phyloP scores from a whole-genome alignment of 35 echinoderm and acorn worm genomes.

The Apostichopus californicus region DNA sequence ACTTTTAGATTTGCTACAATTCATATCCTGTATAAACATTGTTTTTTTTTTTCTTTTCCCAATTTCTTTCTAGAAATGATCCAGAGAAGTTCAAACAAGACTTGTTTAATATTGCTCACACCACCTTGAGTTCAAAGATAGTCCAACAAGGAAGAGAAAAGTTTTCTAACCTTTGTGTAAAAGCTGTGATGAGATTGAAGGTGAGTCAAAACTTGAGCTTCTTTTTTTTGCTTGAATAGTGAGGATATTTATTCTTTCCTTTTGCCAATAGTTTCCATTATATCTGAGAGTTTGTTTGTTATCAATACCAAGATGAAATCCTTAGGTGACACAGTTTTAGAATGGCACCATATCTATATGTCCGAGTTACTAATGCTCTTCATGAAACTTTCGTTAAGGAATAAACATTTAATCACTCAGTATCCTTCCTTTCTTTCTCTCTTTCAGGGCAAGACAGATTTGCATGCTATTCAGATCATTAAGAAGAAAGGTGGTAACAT shows the following conservation, averaged over 20 bases:
- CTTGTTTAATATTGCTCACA: slow-evolving; percentile 92
- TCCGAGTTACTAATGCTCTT: neutral
- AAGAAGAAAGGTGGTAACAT: slow-evolving; percentile 96
- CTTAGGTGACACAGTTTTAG: no score
- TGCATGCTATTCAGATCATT: slow-evolving; percentile 95
- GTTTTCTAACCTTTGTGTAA: slow-evolving; percentile 82
- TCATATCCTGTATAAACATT: no score
- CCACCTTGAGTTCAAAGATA: slow-evolving; percentile 91
- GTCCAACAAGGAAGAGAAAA: slow-evolving; percentile 77
- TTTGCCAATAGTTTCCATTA: no score
- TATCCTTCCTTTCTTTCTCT: neutral
- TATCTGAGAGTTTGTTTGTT: no score
- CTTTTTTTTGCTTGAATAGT: no score
- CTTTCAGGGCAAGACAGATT: slow-evolving; percentile 80
- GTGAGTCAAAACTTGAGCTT: slow-evolving; percentile 48
- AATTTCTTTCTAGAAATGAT: slow-evolving; percentile 66
- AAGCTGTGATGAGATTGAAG: slow-evolving; percentile 89
- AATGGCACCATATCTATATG: no score
- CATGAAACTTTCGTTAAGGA: neutral
- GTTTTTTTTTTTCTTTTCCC: neutral
- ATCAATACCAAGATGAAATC: no score
- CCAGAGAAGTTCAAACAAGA: slow-evolving; percentile 75
- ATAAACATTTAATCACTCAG: neutral
- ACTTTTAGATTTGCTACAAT: no score
- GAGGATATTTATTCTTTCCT: no score